Base-by-base conservation (phyloP, 1,140 invertebrate species). In the Melitaea cinxia region DNA sequence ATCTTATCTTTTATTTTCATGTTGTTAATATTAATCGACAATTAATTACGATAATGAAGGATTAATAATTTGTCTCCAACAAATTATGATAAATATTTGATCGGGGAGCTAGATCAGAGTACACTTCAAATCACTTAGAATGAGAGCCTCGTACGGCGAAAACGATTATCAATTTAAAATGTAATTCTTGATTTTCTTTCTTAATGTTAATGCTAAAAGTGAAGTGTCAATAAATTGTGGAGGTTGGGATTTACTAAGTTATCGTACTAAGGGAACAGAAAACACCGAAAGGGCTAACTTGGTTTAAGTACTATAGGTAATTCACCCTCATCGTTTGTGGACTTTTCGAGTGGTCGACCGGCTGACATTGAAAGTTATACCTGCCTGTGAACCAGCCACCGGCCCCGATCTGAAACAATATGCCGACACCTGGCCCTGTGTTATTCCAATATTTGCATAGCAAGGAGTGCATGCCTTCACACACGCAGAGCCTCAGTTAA, bases 351-450 rank as follows among this genome's bases (percentile, higher is more conserved):
- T 98, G 97, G 93, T 97, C 96, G 90, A 99, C 96, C 72, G 97
- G 96, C 93, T 99, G 97, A 94, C 98, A 99, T 88, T 94, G 94
- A 93, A 96, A 96, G 92, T 94, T 98, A 94, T 98, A 99, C 87
- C 95, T 94, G 84, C 95, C 95, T 93, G 97, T 94, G 93, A 96
- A 94, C 95, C 96, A 97, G 91, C 96, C 96, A 79, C 94, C 94
- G 91, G 94, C 93, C 91, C 93, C 94, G 92, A 96, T 95, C 96
- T 96, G 95, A 92, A 96, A 96, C 93, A 91, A 92, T 81, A 86
- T 75, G 74, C 88, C 88, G 79, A 88, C 88, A 89, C 90, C 88
- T 75, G 67, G 75, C 83, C 88, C 80, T 79, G 71, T 73, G 78
- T 89, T 85, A 89, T 71, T 78, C 74, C 73, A 75, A 81, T 78